Evolutionary conservation across 2,888 invertebrate genomes (phyloP).

Genomic region (Trissoscelio sp.): DNA sequence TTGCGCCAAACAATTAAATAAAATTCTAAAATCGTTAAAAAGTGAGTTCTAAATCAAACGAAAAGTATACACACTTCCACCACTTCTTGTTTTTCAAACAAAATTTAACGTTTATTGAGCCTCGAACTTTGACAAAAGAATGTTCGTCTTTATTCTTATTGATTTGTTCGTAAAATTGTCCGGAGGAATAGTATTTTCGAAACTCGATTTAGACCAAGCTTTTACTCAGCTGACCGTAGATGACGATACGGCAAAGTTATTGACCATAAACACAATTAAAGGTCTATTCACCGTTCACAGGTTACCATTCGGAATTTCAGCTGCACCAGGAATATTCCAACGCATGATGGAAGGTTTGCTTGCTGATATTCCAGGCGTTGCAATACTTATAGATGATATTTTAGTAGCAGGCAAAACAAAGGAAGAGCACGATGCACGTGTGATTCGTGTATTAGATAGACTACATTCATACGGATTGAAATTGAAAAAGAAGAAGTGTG

Average conservation of each 20-base stretch:
- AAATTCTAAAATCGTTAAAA: no score
- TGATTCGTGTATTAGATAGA: slow-evolving; percentile 19
- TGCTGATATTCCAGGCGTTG: no score
- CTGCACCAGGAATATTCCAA: slow-evolving; percentile 61
- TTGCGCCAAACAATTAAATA: no score
- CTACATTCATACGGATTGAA: background rate
- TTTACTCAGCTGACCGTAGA: background rate
- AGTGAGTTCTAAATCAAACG: no score
- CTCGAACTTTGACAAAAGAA: no score
- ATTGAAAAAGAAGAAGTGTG: background rate
- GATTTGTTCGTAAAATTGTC: slow-evolving; percentile 15
- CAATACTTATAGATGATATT: no score
- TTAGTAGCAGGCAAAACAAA: background rate
- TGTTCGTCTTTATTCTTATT: no score
- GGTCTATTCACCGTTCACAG: slow-evolving; percentile 62
- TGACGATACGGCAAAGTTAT: background rate
- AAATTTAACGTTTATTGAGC: no score
- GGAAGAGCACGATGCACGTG: slow-evolving; percentile 10
- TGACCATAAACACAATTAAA: slow-evolving; percentile 28
- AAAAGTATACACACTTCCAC: no score
- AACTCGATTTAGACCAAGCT: slow-evolving; percentile 20
- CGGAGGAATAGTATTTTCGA: slow-evolving; percentile 21
- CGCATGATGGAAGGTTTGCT: slow-evolving; percentile 53
- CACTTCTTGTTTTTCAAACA: no score
- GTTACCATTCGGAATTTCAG: slow-evolving; percentile 47